A percentile compares a stretch with the other conserved stretches of the same genome.
Evolutionary conservation across 2,113 vertebrate species (phyloP).

Genomic region (Uria lomvia): DNA sequence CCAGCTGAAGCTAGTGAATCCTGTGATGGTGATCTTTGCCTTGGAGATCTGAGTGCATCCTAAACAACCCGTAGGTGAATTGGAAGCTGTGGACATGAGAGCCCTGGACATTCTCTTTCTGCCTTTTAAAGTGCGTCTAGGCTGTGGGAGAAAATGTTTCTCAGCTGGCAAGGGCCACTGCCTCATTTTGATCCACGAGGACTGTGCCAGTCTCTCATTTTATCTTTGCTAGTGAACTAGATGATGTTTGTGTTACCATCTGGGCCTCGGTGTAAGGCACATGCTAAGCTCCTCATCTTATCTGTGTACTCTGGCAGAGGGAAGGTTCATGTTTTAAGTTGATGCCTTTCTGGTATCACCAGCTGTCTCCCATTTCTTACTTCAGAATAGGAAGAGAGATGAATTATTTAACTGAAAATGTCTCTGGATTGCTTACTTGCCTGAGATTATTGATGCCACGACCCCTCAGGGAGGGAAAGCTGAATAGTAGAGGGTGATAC

Average conservation of each 20-base stretch:
- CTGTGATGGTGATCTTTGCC: background rate
- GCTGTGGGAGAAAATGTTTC: background rate
- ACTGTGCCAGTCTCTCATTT: background rate
- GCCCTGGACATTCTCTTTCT: background rate
- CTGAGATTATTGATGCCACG: background rate
- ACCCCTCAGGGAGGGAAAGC: background rate
- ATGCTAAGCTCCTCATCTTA: background rate
- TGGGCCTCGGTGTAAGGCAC: background rate
- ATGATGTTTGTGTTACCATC: background rate
- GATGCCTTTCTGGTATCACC: background rate
- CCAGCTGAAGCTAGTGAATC: background rate
- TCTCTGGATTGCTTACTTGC: background rate
- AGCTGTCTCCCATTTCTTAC: background rate
- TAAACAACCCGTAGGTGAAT: background rate
- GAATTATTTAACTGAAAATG: background rate
- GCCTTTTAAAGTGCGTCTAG: background rate
- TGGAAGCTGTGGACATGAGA: background rate
- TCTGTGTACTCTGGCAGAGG: background rate
- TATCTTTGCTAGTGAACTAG: background rate
- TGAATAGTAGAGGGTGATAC: background rate
- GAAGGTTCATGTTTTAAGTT: background rate
- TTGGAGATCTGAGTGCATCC: background rate
- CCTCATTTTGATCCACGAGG: background rate
- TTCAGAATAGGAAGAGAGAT: background rate
- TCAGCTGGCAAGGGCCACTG: background rate